Base-by-base conservation (phyloP, 2,888 invertebrate genomes). In the Rotaria magnacalcarata region DNA sequence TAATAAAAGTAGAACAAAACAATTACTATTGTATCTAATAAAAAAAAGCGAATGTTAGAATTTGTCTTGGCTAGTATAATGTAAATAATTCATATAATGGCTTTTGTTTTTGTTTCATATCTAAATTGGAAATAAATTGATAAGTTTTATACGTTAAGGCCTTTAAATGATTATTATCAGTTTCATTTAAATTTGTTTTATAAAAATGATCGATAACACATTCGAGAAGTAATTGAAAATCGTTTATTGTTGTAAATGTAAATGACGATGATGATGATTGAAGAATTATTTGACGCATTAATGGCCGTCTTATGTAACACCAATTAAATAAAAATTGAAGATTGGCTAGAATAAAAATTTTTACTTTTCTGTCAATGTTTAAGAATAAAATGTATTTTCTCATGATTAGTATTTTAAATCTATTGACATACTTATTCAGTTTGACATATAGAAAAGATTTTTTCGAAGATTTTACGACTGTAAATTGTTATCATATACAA, bases 241-340 rank as follows among this genome's bases (percentile, higher is more conserved):
- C 47, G 19, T 80, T 24, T 4, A 80, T 80, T 80, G 43, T 80
- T 47, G 43, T 47, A 47, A 24, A 80, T 47, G 43, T 47, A 47
- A 80, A 80, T 47, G 43, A 43, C n/a, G 43, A 47, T 14, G n/a
- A 24, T 14, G 10, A 80, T n/a, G 80, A 47, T 80, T 80, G 24
- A 21, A 80, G 47, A n/a, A 80, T 80, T 24, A 80, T 47, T n/a
- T 80, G 80, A 47, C 80, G 43, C 80, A 80, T 80, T n/a, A 80
- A 24, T 47, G 80, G 80, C 10, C 80, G 80, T 80, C 34, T 80
- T 43, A 80, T 47, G 16, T 47, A 47, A 47, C 24, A 47, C 80
- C 80, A 80, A 80, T 80, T 24, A n/a, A 80, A 47, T 47, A 80
- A 47, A 80, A 47, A 80, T 47, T 80, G 80, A 47, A 80, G n/a